Evolutionary conservation across 2,797 vertebrate species (phyloP).

Genomic region (Aphelocoma californica): DNA sequence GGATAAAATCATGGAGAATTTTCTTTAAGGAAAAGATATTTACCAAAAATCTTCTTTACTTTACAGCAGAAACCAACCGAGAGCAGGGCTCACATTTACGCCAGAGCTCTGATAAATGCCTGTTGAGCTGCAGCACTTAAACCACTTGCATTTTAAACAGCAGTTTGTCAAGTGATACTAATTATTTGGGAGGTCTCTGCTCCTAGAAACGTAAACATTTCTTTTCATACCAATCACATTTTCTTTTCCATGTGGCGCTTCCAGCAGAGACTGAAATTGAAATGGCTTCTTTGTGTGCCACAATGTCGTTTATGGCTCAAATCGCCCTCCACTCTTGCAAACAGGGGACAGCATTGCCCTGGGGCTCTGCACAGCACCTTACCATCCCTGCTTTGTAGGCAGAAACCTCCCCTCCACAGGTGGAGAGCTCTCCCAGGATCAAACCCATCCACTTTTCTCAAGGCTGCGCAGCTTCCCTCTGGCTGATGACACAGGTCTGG

Average conservation of each 20-base stretch:
- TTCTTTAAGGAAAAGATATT: neutral
- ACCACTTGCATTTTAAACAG: slow-evolving; percentile 58
- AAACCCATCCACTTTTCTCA: neutral
- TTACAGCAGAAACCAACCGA: neutral
- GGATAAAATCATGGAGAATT: neutral
- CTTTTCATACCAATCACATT: slow-evolving; percentile 32
- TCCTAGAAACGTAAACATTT: slow-evolving; percentile 48
- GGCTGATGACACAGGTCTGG: neutral
- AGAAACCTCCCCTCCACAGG: neutral
- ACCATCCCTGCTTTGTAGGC: neutral
- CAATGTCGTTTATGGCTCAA: neutral
- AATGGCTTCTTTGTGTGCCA: neutral
- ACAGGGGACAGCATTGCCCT: neutral
- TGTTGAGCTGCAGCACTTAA: slow-evolving; percentile 38
- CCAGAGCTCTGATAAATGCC: slow-evolving; percentile 25
- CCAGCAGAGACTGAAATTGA: slow-evolving; percentile 24
- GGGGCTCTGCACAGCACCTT: neutral
- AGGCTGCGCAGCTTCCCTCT: neutral
- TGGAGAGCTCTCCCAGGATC: neutral
- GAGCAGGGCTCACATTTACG: neutral
- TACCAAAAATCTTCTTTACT: neutral
- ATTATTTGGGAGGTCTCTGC: slow-evolving; percentile 50
- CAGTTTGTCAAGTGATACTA: slow-evolving; percentile 48
- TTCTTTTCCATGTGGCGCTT: slow-evolving; percentile 27
- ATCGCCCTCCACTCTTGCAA: neutral